Conservation (phyloP, 2,113 vertebrate species). For the Cairina moschata region DNA sequence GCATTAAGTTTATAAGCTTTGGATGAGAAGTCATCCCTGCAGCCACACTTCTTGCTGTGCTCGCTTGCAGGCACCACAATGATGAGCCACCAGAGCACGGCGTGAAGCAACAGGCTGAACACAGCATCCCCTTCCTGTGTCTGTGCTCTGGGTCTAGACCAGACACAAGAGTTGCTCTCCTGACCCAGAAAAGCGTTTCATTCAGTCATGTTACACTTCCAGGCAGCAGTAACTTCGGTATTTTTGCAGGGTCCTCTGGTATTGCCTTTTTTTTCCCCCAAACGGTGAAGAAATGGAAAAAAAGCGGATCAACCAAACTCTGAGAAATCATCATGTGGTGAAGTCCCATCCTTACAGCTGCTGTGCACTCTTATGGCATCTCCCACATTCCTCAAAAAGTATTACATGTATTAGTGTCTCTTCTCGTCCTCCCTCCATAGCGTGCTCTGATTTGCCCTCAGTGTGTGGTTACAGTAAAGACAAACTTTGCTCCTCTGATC, state of each 20-base stretch:
- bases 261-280: not conserved
- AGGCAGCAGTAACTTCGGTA: not conserved
- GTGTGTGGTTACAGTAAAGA: not conserved
- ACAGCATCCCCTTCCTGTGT: not conserved
- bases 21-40: not conserved
- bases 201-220: not conserved
- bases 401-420: rapidly evolving
- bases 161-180: not conserved
- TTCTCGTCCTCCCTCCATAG: not conserved
- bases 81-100: not conserved
- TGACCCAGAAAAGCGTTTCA: not conserved
- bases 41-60: not conserved
- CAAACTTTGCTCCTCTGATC: not conserved
- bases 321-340: not conserved
- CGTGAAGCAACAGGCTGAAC: not conserved
- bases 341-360: not conserved
- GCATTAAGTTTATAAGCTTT: not conserved
- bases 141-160: not conserved
- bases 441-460: not conserved
- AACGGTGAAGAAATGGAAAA: not conserved
- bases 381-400: not conserved
- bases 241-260: not conserved
- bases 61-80: not conserved
- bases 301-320: not conserved
- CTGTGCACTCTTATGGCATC: not conserved